Base-by-base conservation (phyloP, 64 coral and sea anemone species). In the Montipora foliosa region DNA sequence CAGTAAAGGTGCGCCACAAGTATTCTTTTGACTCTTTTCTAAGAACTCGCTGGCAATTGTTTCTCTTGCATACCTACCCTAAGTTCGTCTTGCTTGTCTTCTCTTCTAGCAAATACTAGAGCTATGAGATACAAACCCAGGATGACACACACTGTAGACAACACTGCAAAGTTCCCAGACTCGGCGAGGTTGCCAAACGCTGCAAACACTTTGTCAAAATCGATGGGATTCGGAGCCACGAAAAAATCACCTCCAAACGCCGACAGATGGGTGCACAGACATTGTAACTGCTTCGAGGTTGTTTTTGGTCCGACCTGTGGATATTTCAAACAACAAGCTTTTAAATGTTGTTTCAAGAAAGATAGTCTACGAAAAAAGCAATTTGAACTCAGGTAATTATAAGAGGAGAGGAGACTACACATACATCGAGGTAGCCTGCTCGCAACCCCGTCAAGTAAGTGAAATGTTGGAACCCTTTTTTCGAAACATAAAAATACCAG, bases 161-260 rank as follows among this genome's bases (percentile, higher is more conserved):
- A 29, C 19, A 93, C 92, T 4, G 88, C 92, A 88, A 93, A 88
- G 77, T 93, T 93, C 50, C 92, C 92, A n/a, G 92, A 55, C 47
- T 93, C 92, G 7, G 74, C 84, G 15, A 93, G 62, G 47, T 72
- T 87, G 17, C 92, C 84, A 81, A 93, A 93, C 74, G 76, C 92
- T 69, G 92, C 92, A 80, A 93, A 93, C 20, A 93, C 92, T 52
- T 93, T 93, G 62, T 93, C 92, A 62, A 93, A 93, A 51, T 93
- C 92, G 44, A 93, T 93, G 69, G 92, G 92, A 74, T 93, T 93
- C 14, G 92, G 92, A 12, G 92, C 92, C 11, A 93, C 92, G 53
- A 93, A 80, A 84, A 93, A 93, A 64, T 93, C 92, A 4, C 92
- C 92, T 44, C 92, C 92, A 88, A 93, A 93, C 47, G 92, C 92